phyloP scores from a whole-genome alignment of 1,140 invertebrate species.

The Magallana gigas region DNA sequence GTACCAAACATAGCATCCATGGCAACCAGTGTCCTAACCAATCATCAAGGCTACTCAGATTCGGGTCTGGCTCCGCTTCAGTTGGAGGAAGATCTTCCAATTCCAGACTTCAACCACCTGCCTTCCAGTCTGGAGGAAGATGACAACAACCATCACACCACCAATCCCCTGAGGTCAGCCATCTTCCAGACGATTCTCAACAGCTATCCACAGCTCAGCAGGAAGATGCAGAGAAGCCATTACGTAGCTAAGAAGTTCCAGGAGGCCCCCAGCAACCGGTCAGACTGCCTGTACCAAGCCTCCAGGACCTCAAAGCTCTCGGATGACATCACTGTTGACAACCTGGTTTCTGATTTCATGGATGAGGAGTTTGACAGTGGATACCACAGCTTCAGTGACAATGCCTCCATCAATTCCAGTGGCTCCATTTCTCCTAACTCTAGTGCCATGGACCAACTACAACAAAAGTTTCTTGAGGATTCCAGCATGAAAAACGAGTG shows the following conservation, averaged over 20 bases:
- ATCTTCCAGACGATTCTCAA: conserved; percentile 51
- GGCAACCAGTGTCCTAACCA: neutral
- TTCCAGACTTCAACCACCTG: conserved; percentile 11
- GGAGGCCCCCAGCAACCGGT: neutral
- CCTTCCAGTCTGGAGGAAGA: conserved; percentile 2
- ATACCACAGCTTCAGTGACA: conserved; percentile 39
- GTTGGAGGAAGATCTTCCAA: conserved; percentile 23
- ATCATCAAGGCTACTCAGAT: neutral
- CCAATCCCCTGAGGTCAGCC: conserved; percentile 49
- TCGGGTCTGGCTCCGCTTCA: neutral
- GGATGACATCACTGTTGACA: neutral
- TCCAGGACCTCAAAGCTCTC: neutral
- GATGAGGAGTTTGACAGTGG: conserved; percentile 43
- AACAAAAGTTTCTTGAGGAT: neutral
- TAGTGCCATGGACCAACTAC: neutral
- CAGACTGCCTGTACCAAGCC: conserved; percentile 33
- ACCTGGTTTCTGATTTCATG: conserved; percentile 48
- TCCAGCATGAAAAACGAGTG: neutral
- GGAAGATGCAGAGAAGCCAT: conserved; percentile 13
- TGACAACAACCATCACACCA: conserved; percentile 4
- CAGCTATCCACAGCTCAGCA: conserved; percentile 47
- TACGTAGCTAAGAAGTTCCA: conserved; percentile 31
- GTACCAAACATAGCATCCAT: neutral
- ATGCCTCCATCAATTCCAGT: conserved; percentile 4
- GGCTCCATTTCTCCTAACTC: conserved; percentile 13